Conservation (phyloP, 2,888 invertebrate genomes). For the Hetaerina titia region DNA sequence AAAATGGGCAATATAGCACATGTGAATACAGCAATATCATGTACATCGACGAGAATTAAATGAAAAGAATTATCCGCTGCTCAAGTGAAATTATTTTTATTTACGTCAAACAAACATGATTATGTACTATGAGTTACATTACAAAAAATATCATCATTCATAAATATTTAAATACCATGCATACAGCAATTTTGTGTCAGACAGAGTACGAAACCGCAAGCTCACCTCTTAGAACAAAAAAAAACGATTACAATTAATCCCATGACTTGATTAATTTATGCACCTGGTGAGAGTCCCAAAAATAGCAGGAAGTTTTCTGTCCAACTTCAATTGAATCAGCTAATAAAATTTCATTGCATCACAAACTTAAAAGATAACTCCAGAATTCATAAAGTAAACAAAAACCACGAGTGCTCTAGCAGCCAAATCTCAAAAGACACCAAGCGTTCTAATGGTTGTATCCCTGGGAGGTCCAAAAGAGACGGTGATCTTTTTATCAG, state of each 20-base stretch:
- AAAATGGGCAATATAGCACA: too few relatives aligned
- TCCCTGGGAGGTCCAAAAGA: not conserved
- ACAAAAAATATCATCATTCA: slow-evolving; percentile 58
- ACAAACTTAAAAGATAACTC: not conserved
- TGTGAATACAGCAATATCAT: too few relatives aligned
- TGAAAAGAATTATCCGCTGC: not conserved
- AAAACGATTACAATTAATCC: not conserved
- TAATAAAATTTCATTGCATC: not conserved
- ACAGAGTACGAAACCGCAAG: not conserved
- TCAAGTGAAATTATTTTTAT: slow-evolving; percentile 34
- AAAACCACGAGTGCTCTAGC: not conserved
- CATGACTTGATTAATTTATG: not conserved
- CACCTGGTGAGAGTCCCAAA: not conserved
- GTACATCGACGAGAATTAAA: not conserved
- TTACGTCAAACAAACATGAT: slow-evolving; percentile 21
- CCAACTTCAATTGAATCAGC: not conserved
- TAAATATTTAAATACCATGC: slow-evolving; percentile 52
- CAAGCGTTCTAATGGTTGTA: not conserved
- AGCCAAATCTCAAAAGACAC: not conserved
- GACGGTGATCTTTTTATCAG: not conserved
- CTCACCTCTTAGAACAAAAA: not conserved
- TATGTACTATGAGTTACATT: slow-evolving; percentile 52
- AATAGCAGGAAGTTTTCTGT: not conserved
- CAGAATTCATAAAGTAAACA: not conserved
- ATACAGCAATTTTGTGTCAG: not conserved